Evolutionary conservation across 2,113 vertebrate genomes (phyloP), one percentile per base, ranked within the genome.

Genomic region (Oryzias celebensis): DNA sequence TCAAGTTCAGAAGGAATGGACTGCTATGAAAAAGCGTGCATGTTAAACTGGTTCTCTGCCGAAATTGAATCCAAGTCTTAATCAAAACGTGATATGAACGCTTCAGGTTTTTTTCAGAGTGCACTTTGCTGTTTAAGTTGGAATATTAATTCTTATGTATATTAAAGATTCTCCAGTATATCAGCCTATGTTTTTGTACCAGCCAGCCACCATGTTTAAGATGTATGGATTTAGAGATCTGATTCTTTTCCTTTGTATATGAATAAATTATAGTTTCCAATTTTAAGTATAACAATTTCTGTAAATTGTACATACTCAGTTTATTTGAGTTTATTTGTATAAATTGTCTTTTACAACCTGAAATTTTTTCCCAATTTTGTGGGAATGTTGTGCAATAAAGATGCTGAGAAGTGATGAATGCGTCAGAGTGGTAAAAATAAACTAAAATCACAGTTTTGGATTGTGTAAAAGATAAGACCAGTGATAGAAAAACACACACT

Each of bases 351-450:
- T 93, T 68, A 92, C 93, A 88, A 81, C 92, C 91, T 85, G 14
- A 87, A 91, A 93, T 92, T 93, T 89, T 90, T 93, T 96, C 94
- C 96, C 95, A 93, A 92, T 98, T 98, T 95, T 95, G 92, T 95
- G 96, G 96, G 93, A 96, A 94, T 91, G 93, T 96, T 98, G 96
- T 99, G 96, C 97, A 99, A 98, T 99, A 98, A 98, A 99, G 88
- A 93, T 87, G 92, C 82, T 64, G 89, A 78, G 70, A 68, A 81
- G 62, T 58, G 23, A 12, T 5, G 4, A 28, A 28, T 14, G 22
- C 59, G 20, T 45, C 12, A 46, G 14, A 45, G 28, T 44, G 62
- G 23, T 72, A 43, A 0, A 15, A 58, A 55, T 7, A 48, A 48
- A 48, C 3, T 8, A 20, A 20, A 48, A 48, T n/a, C 10, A 1